Evolutionary conservation across 2,113 vertebrate genomes (phyloP), one percentile per base, ranked within the genome.

Genomic region (Nothocercus julius): DNA sequence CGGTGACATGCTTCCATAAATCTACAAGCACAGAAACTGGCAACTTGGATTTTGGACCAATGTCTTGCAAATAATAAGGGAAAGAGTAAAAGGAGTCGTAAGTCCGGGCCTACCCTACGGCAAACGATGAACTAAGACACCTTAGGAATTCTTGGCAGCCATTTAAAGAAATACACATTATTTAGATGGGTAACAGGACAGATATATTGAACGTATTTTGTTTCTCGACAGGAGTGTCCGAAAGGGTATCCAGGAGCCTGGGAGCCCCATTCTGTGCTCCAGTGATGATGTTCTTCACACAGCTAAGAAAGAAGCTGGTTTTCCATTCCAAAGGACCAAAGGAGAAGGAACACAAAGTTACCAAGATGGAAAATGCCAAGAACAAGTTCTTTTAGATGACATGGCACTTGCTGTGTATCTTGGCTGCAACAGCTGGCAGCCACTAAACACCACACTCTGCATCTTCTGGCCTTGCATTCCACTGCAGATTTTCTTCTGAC

Each of bases 1-100:
- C 13, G 42, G 67, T 89, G 90, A 84, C 5, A 0, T 58, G n/a
- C 30, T 93, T 85, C 75, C 87, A 70, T 80, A 88, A 95, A 93
- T 82, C 86, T 89, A 67, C 38, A 85, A 84, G 17, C 64, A 78
- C 56, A 89, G 56, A 73, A 78, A 70, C 20, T 9, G 5, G 61
- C 44, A 76, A 24, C 34, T 87, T 56, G 54, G 54, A 49, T 82
- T 94, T 89, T 95, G 34, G 32, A 28, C 2, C 1, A 53, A 64
- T 54, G 40, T 54, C 44, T 73, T 58, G 22, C 18, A 61, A 92
- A 67, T 56, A 78, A 32, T 13, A 51, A 84, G 84, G 30, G 9
- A 34, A 92, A 63, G 87, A 56, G 49, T 83, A 64, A 83, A 85
- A 81, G 58, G 19, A 78, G 42, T 27, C 5, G 63, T 77, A 74